These are phyloP conservation scores for Drosophila anomelani DNA, from an alignment of 2,888 invertebrate genomes.

Conservation along the genomic window DNA sequence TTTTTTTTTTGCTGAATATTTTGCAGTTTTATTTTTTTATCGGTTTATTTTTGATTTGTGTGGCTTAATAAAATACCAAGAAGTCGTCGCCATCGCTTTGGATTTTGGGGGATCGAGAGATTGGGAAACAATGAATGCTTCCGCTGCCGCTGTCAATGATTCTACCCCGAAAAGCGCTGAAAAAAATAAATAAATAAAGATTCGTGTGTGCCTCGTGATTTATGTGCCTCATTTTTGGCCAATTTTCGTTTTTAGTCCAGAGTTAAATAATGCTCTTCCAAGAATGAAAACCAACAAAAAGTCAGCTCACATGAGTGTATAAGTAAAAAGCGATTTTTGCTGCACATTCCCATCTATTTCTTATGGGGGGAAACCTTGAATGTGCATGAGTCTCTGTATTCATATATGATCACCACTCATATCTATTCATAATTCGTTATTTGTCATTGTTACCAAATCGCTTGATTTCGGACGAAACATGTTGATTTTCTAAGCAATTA, in stretches of 20 bases:
- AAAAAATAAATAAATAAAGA: slow-evolving; percentile 39
- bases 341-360: slow-evolving; percentile 59
- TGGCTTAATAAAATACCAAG: slow-evolving; percentile 81
- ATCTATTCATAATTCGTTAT: slow-evolving; percentile 71
- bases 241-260: slow-evolving; percentile 79
- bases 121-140: slow-evolving; percentile 80
- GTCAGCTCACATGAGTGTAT: background rate
- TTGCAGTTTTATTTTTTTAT: slow-evolving; percentile 35
- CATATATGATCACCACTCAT: slow-evolving; percentile 29
- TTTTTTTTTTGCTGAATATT: slow-evolving; percentile 41
- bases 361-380: slow-evolving; percentile 60
- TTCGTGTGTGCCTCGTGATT: slow-evolving; percentile 66
- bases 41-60: slow-evolving; percentile 69
- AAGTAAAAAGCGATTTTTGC: slow-evolving; percentile 30
- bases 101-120: slow-evolving; percentile 59
- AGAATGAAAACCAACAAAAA: slow-evolving; percentile 58
- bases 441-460: slow-evolving; percentile 64
- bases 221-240: slow-evolving; percentile 79
- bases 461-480: slow-evolving; percentile 64
- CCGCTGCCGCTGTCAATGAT: slow-evolving; percentile 79
- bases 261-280: slow-evolving; percentile 79
- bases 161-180: slow-evolving; percentile 66
- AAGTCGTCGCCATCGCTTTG: slow-evolving; percentile 58
- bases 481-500: slow-evolving; percentile 80
- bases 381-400: slow-evolving; percentile 62